Base-by-base conservation (phyloP, 1,140 invertebrate genomes). In the Latrodectus geometricus region DNA sequence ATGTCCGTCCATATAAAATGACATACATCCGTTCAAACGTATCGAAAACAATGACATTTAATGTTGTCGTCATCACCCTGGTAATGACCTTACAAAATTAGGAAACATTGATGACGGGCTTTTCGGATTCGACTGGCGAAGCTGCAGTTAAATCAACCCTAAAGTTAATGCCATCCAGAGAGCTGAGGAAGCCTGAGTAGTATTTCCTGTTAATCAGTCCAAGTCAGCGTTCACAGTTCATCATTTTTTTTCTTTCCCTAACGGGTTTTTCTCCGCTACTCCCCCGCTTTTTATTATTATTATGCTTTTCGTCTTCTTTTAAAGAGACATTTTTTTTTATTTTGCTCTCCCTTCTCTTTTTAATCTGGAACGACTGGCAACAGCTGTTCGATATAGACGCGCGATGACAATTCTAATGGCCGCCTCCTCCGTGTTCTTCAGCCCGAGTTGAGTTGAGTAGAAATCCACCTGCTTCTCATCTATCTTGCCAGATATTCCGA, bases 171-270 rank as follows among this genome's bases (percentile, higher is more conserved):
- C 49, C 83, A 86, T 77, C 66, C 52, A 49, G 68, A 56, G 75
- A 74, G 72, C 56, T 23, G 72, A 83, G 61, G 81, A 52, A n/a
- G 48, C 35, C 69, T 78, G 74, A 86, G 83, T 78, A 86, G 83
- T 86, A 86, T 86, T 86, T 86, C 83, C 83, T 86, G 83, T 86
- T 86, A 86, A 86, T 86, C 83, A 77, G 83, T 85, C 65, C 74
- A 75, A 85, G 83, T 75, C 81, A 75, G 23, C 70, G 54, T 78
- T 78, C 61, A 74, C 81, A 75, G 79, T 76, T 61, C 82, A 76
- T 84, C 82, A 76, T 75, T 61, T 84, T 61, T 17, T 61, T 35
- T 35, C 73, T 70, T 82, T 82, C 73, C 52, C 70, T 82, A 86
- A 86, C 83, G 83, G 83, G 76, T 78, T 76, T 66, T 86, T 81